Base-by-base conservation (phyloP, 2,888 invertebrate genomes). In the Drosophila colorata region DNA sequence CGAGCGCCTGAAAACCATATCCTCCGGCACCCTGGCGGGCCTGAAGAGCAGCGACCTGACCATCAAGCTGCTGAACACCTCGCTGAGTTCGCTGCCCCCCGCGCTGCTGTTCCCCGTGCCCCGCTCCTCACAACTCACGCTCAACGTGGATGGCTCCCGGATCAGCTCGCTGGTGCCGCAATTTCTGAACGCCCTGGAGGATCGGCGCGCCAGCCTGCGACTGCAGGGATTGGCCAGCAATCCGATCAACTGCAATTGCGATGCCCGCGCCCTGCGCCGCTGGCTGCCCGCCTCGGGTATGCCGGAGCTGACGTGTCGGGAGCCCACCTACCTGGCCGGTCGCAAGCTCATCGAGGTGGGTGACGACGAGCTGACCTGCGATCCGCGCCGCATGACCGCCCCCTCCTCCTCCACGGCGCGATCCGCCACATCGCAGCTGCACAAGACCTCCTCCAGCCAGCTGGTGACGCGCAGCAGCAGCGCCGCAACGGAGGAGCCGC, bases 31-130 rank as follows among this genome's bases (percentile, higher is more conserved):
- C 0, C 92, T 98, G 55, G 97, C 97, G 0, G 97, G 97, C 6
- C 93, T 97, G 1, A 96, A 96, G 89, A 95, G 95, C 18, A 94
- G 95, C 13, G 92, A 94, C 11, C 94, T 98, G 1, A 93, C 93
- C 0, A 95, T 98, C n/a, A 94, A 95, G 58, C 93, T 98, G 49
- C 94, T 95, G 51, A 97, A 97, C 86, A 97, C 98, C 0, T 97
- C 97, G 0, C 92, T 98, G 7, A 94, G 94, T 13, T 93, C 94
- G 11, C 92, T 98, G 56, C 97, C 97, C 0, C 95, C 97, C 4
- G 96, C 97, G 0, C 91, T 98, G 20, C 94, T 98, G 63, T 97
- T 97, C 89, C 97, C 98, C 0, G 94, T 98, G 18, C 98, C 98
- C 0, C 94, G 97, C 84, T 98, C 98, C 2, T 96, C 97, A 0